Base-by-base conservation (phyloP, 1,140 invertebrate species). In the Spodoptera litura region DNA sequence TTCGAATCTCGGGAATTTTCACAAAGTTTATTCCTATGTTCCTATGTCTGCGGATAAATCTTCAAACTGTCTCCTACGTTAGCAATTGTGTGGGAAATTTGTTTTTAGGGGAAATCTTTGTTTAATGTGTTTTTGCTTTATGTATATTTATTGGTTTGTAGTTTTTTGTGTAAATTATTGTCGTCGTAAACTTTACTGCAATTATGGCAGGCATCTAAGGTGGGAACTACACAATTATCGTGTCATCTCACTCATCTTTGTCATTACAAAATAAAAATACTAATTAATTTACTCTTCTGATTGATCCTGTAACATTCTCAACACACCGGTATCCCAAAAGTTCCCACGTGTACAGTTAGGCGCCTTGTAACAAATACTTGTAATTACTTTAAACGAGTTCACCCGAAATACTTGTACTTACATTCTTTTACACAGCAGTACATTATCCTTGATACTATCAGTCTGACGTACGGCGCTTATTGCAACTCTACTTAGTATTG, bases 1-100 rank as follows among this genome's bases (percentile, higher is more conserved):
- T 70, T 70, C 15, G 66, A 31, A 70, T 70, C 66, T 70, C 66
- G 66, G 66, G 66, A 70, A 70, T 70, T 70, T 70, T 70, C 66
- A 31, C 49, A 70, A 70, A 70, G 66, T 70, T 70, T 70, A 70
- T 70, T 70, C 66, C 66, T 49, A 49, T 53, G 66, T 70, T 25
- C 6, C 66, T 49, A 25, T 31, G 66, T 70, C 25, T 3, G 11
- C 66, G 66, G 66, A 70, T 70, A 70, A 70, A 53, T 70, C 66
- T 70, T 20, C 49, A 6, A 49, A 70, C 38, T 70, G 66, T 31
- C 52, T 52, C 38, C 49, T 52, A 27, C 66, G 49, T 53, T 52
- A 31, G 25, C 66, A 70, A 70, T 70, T 53, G 66, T 70, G 20
- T 27, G 20, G 20, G 49, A 70, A 52, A 49, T 44, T 27, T 27